Conservation (phyloP, 1,140 invertebrate genomes). For the Paraescarpia echinospica region DNA sequence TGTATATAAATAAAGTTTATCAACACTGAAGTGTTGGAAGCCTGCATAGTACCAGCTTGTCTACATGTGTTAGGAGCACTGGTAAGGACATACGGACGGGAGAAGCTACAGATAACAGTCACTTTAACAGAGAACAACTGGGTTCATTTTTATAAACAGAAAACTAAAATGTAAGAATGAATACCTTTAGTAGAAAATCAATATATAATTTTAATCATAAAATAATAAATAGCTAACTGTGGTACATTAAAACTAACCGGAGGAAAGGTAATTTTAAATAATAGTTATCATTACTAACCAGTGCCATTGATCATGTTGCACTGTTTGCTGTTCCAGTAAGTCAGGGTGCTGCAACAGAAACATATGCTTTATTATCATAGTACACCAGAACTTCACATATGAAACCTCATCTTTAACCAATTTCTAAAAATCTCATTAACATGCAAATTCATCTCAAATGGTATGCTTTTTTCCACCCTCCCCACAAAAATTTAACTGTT, state of each 20-base stretch:
- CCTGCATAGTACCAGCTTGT: too few species aligned
- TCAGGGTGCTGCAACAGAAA: conserved; percentile 3
- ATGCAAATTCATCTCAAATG: background rate
- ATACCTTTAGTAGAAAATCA: background rate
- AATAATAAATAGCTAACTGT: background rate
- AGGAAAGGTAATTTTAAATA: background rate
- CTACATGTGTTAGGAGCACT: too few species aligned
- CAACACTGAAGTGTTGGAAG: too few species aligned
- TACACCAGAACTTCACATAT: background rate
- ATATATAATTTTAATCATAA: background rate
- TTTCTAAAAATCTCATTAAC: background rate
- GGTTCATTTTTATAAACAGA: too few species aligned
- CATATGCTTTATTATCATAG: background rate
- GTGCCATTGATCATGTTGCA: conserved; percentile 47
- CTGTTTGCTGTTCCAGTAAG: conserved; percentile 35
- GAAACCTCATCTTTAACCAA: background rate
- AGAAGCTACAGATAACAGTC: too few species aligned
- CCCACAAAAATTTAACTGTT: too few species aligned
- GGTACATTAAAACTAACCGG: background rate
- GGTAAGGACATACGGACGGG: too few species aligned
- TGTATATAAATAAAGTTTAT: too few species aligned
- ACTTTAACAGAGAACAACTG: too few species aligned
- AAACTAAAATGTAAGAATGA: too few species aligned
- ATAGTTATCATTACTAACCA: conserved; percentile 33
- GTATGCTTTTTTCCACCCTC: too few species aligned